phyloP scores from a whole-genome alignment of 2,888 invertebrate species.

The Eupsilia transversa region DNA sequence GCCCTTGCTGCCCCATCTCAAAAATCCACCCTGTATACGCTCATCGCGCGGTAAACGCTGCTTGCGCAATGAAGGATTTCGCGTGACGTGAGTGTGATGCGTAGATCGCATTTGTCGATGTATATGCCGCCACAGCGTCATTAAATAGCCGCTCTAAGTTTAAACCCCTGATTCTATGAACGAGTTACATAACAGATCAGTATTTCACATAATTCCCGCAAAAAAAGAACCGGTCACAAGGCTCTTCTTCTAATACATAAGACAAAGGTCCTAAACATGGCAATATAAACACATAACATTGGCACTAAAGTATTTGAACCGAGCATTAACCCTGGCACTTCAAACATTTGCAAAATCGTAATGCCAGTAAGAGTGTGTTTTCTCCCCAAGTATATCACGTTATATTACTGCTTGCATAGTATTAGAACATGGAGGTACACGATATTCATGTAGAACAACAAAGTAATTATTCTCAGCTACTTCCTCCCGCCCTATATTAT shows the following conservation, averaged over 20 bases:
- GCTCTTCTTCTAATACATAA: not conserved
- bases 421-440: not conserved
- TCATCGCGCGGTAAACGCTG: too few relatives aligned
- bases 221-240: not conserved
- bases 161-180: not conserved
- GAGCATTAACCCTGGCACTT: too few relatives aligned
- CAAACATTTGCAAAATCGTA: not conserved
- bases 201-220: not conserved
- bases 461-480: not conserved
- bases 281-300: not conserved
- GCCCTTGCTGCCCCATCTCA: too few relatives aligned
- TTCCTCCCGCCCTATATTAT: not conserved
- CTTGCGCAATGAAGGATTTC: too few relatives aligned
- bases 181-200: not conserved
- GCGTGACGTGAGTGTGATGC: too few relatives aligned
- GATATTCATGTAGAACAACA: not conserved
- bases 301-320: too few relatives aligned
- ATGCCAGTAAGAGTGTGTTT: not conserved
- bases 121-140: too few relatives aligned
- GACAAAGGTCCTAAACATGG: not conserved
- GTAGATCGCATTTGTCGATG: too few relatives aligned
- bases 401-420: not conserved
- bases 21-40: too few relatives aligned
- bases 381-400: not conserved
- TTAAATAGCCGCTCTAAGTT: not conserved